Conservation (phyloP, 2,797 vertebrate genomes). For the Sparus aurata region DNA sequence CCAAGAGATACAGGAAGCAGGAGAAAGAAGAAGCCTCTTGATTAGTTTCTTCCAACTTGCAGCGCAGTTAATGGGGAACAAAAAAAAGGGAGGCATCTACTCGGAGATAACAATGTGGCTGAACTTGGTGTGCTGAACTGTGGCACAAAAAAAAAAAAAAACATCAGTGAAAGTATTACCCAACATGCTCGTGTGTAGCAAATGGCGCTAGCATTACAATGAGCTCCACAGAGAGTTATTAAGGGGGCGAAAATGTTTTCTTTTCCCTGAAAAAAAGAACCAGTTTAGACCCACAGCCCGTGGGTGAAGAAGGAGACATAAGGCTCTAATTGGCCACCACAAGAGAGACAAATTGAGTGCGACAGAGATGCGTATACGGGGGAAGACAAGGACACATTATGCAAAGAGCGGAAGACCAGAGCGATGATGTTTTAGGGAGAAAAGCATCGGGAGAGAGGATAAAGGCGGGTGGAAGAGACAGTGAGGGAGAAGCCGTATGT, state of each 20-base stretch:
- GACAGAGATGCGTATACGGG: conserved; percentile 55
- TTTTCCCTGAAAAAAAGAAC: conserved; percentile 40
- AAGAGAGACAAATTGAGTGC: conserved; percentile 63
- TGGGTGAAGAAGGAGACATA: conserved; percentile 61
- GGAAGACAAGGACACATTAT: conserved; percentile 58
- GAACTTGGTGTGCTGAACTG: conserved; percentile 55
- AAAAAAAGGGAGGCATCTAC: conserved; percentile 19
- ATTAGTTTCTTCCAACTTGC: conserved; percentile 68
- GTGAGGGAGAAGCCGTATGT: conserved; percentile 71
- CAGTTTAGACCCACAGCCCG: conserved; percentile 46
- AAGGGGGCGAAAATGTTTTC: conserved; percentile 66
- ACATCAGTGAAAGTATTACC: conserved; percentile 58
- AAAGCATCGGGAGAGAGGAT: conserved; percentile 45
- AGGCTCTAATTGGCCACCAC: conserved; percentile 74
- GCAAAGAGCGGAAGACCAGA: conserved; percentile 66
- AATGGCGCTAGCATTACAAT: conserved; percentile 56
- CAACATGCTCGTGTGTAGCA: conserved; percentile 42
- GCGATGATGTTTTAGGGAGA: conserved; percentile 49
- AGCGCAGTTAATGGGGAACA: conserved; percentile 56
- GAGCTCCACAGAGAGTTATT: conserved; percentile 74
- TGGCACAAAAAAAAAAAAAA: conserved; percentile 33
- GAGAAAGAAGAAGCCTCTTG: conserved; percentile 39
- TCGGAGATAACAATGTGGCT: conserved; percentile 56
- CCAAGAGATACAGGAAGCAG: conserved; percentile 52
- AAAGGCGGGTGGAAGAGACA: conserved; percentile 59